Evolutionary conservation across 2,113 vertebrate species (phyloP), one percentile per base, ranked within the genome.

Genomic region (Azemiops feae): DNA sequence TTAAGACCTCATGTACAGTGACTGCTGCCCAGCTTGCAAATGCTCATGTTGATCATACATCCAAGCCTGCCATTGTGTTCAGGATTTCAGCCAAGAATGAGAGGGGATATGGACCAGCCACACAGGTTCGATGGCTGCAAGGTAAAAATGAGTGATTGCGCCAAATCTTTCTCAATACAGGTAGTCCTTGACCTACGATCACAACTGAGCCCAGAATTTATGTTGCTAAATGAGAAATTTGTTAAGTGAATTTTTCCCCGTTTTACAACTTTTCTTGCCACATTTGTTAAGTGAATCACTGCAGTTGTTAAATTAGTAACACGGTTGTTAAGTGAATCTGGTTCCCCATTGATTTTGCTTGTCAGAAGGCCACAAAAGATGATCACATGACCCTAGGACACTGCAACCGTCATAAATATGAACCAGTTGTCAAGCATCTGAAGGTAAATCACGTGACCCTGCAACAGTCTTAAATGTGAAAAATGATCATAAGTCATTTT

Each of bases 41-140:
- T 1, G 99, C 99, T 0, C 98, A 99, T 2, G 98, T 99, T 0
- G 99, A 99, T 97, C 98, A 98, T 96, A 98, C 98, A 0, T 98
- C 98, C 87, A 97, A 99, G 5, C 99, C 99, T 0, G 99, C 99
- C 5, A 98, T 99, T 0, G 99, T 99, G 91, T 99, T 99, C 97
- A 98, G 99, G 93, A 99, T 99, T 89, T 99, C 99, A 0, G 99
- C 99, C 9, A 99, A 99, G 97, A 99, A 99, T 0, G 99, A 99
- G 94, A 98, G 99, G 64, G 99, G 99, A 86, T 99, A 99, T 0
- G 99, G 99, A 91, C 99, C 99, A 0, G 99, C 99, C 3, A 99
- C 99, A 0, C 99, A 99, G 96, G 99, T 99, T 95, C 98, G 99
- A 95, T 99, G 99, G 99, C 98, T 99, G 85, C 99, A 99, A 98